These are phyloP conservation scores for Oryzias curvinotus DNA, from an alignment of 2,113 vertebrate species.

Conservation along the genomic window DNA sequence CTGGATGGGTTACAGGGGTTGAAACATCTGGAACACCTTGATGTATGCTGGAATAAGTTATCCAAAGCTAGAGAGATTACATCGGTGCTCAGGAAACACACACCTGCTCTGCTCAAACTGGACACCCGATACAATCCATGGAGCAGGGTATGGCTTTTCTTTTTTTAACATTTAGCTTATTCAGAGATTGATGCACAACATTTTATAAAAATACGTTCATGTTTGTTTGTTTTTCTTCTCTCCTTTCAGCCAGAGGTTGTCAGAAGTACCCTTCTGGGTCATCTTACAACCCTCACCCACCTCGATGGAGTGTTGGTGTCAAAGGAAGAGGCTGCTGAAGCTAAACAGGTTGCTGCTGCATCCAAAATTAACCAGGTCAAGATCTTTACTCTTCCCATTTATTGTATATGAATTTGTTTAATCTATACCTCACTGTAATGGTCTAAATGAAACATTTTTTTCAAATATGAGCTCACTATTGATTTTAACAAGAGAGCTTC, in stretches of 20 bases:
- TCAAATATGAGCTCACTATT: not conserved
- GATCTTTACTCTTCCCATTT: not conserved
- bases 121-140: slow-evolving; percentile 81
- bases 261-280: slow-evolving; percentile 72
- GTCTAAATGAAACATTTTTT: not conserved
- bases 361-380: slow-evolving; percentile 80
- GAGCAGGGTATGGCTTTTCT: slow-evolving; percentile 63
- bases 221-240: slow-evolving; percentile 18
- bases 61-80: slow-evolving; percentile 74
- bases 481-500: slow-evolving; percentile 3
- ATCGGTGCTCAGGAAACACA: slow-evolving; percentile 76
- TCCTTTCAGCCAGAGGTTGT: slow-evolving; percentile 70
- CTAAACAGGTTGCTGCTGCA: slow-evolving; percentile 60
- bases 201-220: not conserved
- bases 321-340: slow-evolving; percentile 73
- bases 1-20: slow-evolving; percentile 78
- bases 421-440: not conserved
- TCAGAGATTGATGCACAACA: not conserved
- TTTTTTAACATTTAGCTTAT: not conserved
- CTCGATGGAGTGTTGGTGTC: slow-evolving; percentile 73
- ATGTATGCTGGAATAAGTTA: slow-evolving; percentile 83
- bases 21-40: slow-evolving; percentile 78
- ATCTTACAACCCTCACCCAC: slow-evolving; percentile 78
- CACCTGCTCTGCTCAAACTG: slow-evolving; percentile 69
- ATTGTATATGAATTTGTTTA: not conserved